Conservation (phyloP, 2,888 invertebrate genomes). For the Philonicus albiceps region DNA sequence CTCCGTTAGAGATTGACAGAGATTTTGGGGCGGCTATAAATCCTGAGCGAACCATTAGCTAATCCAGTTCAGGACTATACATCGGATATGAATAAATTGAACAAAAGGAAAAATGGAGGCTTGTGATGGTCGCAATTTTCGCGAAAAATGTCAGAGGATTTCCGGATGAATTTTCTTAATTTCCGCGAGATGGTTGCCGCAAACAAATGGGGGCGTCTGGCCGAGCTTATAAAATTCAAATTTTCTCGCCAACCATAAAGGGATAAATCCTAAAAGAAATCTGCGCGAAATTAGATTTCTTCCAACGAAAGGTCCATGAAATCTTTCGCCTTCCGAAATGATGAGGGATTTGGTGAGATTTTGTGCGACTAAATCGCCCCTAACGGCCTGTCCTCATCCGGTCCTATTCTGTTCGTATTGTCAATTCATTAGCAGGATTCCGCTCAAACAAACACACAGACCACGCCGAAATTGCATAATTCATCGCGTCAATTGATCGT, state of each 20-base stretch:
- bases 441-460: not conserved
- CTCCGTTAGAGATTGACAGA: not conserved
- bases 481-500: not conserved
- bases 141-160: not conserved
- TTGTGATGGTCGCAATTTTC: not conserved
- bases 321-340: not conserved
- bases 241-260: not conserved
- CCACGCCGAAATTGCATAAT: not conserved
- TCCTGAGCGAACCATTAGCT: not conserved
- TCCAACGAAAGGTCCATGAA: not conserved
- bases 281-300: conserved; percentile 1
- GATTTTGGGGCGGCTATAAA: not conserved
- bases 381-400: not conserved
- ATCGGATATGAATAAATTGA: conserved; percentile 12
- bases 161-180: not conserved
- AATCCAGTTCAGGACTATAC: not conserved
- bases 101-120: not conserved
- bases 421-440: conserved; percentile 3
- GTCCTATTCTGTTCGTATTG: not conserved
- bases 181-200: not conserved
- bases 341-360: not conserved
- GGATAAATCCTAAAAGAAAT: not conserved
- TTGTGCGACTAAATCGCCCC: not conserved
- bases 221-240: conserved; percentile 1
- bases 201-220: not conserved